Percentiles rank a stretch among this genome's conserved stretches.
phyloP scores from a whole-genome alignment of 1,140 invertebrate genomes.

The Dryas iulia region DNA sequence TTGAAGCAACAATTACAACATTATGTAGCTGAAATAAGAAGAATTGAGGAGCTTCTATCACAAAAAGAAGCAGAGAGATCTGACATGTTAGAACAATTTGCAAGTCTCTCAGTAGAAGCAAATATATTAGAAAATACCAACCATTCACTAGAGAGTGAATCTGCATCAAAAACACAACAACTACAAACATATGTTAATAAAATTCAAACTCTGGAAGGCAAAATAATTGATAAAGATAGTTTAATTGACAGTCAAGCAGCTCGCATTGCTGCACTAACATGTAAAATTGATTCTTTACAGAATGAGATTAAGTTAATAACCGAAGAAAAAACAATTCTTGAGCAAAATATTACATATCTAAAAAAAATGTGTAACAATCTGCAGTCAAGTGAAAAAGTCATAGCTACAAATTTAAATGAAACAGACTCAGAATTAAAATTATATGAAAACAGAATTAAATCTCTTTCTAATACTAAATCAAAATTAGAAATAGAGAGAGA shows the following conservation, averaged over 20 bases:
- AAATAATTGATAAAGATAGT: slow-evolving; percentile 67
- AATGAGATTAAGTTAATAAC: slow-evolving; percentile 70
- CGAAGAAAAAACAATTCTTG: slow-evolving; percentile 66
- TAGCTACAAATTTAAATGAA: slow-evolving; percentile 45
- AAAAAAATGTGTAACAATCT: slow-evolving; percentile 74
- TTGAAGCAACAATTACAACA: slow-evolving; percentile 86
- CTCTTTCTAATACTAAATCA: slow-evolving; percentile 56
- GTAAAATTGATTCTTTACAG: slow-evolving; percentile 67
- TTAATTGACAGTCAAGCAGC: slow-evolving; percentile 69
- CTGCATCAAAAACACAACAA: slow-evolving; percentile 81
- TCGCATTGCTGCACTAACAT: slow-evolving; percentile 64
- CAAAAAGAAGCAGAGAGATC: slow-evolving; percentile 86
- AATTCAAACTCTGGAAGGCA: slow-evolving; percentile 66
- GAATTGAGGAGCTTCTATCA: slow-evolving; percentile 85
- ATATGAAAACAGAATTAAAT: slow-evolving; percentile 73
- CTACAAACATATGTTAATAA: slow-evolving; percentile 70
- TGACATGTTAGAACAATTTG: slow-evolving; percentile 87
- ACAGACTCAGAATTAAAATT: slow-evolving; percentile 69
- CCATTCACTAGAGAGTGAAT: slow-evolving; percentile 86
- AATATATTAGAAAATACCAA: slow-evolving; percentile 86
- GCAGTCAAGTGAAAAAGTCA: slow-evolving; percentile 55
- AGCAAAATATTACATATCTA: slow-evolving; percentile 73
- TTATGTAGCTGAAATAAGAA: slow-evolving; percentile 86
- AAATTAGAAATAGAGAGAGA: slow-evolving; percentile 61
- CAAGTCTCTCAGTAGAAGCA: slow-evolving; percentile 85